These are phyloP conservation scores for Apis dorsata DNA, from an alignment of 1,140 invertebrate genomes.

Conservation along the genomic window DNA sequence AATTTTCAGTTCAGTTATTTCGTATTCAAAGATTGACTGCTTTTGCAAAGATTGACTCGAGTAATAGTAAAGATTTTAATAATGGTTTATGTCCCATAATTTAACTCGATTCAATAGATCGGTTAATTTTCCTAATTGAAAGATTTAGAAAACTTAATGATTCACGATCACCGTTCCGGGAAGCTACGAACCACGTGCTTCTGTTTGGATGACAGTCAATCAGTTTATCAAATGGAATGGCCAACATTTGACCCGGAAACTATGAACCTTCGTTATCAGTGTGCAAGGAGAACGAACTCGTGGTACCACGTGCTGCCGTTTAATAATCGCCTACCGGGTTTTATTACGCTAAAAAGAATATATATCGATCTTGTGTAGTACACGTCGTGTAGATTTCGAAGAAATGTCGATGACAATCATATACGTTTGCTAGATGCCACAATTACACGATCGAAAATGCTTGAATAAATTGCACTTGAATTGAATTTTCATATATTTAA, in stretches of 20 bases:
- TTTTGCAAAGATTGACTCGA: neutral
- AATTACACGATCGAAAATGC: neutral
- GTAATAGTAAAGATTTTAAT: too few relatives aligned
- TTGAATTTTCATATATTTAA: too few relatives aligned
- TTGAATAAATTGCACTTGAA: neutral
- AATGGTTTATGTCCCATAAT: neutral
- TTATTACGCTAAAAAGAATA: neutral
- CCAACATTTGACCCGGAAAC: constrained; percentile 56
- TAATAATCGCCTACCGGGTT: constrained; percentile 5
- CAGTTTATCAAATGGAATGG: constrained; percentile 32
- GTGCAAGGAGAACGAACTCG: constrained; percentile 53
- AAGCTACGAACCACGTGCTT: constrained; percentile 23
- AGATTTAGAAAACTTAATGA: constrained; percentile 3
- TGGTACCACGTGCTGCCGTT: constrained; percentile 36
- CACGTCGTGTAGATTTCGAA: neutral
- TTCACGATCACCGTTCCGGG: constrained; percentile 10
- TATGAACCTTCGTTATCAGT: constrained; percentile 55
- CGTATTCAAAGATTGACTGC: neutral
- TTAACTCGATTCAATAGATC: neutral
- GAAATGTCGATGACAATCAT: neutral
- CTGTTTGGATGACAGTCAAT: constrained; percentile 8
- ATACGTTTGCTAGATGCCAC: neutral
- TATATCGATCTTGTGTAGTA: neutral
- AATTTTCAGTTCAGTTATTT: neutral
- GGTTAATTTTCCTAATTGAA: constrained; percentile 1